phyloP scores from a whole-genome alignment of 2,113 vertebrate genomes.

The Myiopsitta monachus region DNA sequence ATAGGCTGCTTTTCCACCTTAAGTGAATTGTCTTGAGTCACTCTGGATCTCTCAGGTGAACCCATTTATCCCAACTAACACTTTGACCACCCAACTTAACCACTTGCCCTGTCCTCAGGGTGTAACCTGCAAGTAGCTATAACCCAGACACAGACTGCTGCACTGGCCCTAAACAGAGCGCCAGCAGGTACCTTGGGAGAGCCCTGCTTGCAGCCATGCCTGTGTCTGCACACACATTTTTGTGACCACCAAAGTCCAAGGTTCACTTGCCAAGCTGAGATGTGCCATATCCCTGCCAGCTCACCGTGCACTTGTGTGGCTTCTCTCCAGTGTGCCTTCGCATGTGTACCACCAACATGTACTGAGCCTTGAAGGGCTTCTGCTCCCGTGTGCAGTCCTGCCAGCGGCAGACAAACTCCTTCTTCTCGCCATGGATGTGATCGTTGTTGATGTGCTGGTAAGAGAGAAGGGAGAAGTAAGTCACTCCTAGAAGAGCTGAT shows the following conservation, averaged over 20 bases:
- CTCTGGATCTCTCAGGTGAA: neutral
- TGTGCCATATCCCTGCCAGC: neutral
- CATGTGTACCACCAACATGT: slow-evolving; percentile 99
- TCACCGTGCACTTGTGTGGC: slow-evolving; percentile 97
- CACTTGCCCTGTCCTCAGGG: neutral
- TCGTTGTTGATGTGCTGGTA: slow-evolving; percentile 97
- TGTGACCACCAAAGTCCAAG: neutral
- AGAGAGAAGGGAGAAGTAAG: slow-evolving; percentile 14
- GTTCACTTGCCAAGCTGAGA: neutral
- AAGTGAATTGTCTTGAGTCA: neutral
- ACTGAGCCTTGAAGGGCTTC: slow-evolving; percentile 99
- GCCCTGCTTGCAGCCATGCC: neutral
- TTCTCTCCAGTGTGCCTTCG: slow-evolving; percentile 96
- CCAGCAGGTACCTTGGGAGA: neutral
- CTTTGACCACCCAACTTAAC: neutral
- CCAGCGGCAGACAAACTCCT: slow-evolving; percentile 99
- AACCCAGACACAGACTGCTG: neutral
- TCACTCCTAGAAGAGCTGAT: slow-evolving; percentile 10
- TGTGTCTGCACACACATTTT: neutral
- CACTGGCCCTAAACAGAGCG: neutral
- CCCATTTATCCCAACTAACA: neutral
- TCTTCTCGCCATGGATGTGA: slow-evolving; percentile 98
- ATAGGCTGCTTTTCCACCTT: neutral
- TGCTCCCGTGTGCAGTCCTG: slow-evolving; percentile 93
- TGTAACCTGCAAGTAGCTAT: neutral